Evolutionary conservation across 2,797 vertebrate genomes (phyloP), one percentile per base, ranked within the genome.

Genomic region (Hyperoplus lanceolatus): DNA sequence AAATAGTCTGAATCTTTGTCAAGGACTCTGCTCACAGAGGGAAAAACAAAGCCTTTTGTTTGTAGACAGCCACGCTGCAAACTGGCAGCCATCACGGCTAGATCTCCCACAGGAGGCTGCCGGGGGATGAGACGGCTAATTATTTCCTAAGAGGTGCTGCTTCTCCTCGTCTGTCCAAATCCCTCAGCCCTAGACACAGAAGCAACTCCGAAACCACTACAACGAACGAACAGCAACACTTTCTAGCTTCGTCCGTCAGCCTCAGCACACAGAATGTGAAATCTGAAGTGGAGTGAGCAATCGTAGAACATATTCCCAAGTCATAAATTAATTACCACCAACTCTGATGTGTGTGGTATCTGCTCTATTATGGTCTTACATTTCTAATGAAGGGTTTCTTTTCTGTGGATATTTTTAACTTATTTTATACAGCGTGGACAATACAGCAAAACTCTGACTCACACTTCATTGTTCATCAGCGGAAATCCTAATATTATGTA

Each of bases 141-240:
- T 93, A 90, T 89, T 89, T 90, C 86, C 90, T 82, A 75, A 75
- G 88, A 91, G 87, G 80, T 80, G 84, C 73, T 66, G 79, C 71
- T 77, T 83, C 48, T 80, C 69, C 67, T 85, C 70, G 49, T 88
- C 77, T 81, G 73, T 75, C 59, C 72, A 74, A 5, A 18, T 90
- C 88, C 83, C 84, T 77, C 46, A 58, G 64, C 71, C 66, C 77
- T 29, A 70, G 50, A 70, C 67, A 43, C 60, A 43, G 58, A 41
- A 10, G 21, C 49, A 18, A 59, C 70, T 78, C 50, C 13, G 43
- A 41, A 16, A 11, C 45, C 59, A 49, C 43, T 45, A 70, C 77
- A 69, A 68, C 42, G 64, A 82, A 58, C 5, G n/a, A 63, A 63
- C 69, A 49, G 81, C 65, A 56, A 10, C 68, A 69, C 69, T 80